Evolutionary conservation across 1,140 invertebrate genomes (phyloP).

Genomic region (Pseudomyrmex gracilis): DNA sequence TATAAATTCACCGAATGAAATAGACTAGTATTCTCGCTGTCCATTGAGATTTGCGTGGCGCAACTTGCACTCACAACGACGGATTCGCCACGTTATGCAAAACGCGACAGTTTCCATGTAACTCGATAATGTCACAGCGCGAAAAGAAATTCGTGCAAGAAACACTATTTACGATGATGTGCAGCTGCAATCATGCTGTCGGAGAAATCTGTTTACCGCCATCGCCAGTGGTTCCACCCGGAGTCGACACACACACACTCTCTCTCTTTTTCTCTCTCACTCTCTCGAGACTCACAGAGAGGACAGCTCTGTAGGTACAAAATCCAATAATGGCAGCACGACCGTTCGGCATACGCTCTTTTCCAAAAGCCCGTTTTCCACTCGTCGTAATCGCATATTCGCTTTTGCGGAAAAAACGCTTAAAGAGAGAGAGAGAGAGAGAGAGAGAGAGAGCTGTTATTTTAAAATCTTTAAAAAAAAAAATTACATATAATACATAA

Average conservation of each 20-base stretch:
- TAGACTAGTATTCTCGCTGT: conserved; percentile 31
- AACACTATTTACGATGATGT: conserved; percentile 43
- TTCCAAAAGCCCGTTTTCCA: conserved; percentile 18
- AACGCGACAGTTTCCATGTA: conserved; percentile 14
- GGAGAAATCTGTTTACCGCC: conserved; percentile 45
- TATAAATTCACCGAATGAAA: conserved; percentile 3
- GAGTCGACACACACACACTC: conserved; percentile 18
- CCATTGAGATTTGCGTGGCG: conserved; percentile 17
- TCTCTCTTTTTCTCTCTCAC: not conserved
- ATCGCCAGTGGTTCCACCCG: conserved; percentile 7
- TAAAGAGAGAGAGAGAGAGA: not conserved
- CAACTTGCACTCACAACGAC: conserved; percentile 10
- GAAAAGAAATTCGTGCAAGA: conserved; percentile 50
- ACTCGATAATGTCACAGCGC: conserved; percentile 50
- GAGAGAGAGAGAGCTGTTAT: no score
- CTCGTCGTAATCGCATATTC: not conserved
- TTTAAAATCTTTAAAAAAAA: no score
- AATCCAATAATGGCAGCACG: conserved; percentile 40
- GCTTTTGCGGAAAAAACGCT: conserved; percentile 26
- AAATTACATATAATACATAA: no score
- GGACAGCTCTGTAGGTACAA: not conserved
- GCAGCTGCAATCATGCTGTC: conserved; percentile 38
- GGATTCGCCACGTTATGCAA: conserved; percentile 21
- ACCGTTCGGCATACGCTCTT: conserved; percentile 24
- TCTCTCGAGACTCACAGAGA: no score